Evolutionary conservation across 2,113 vertebrate genomes (phyloP).

Genomic region (Oreochromis aureus): DNA sequence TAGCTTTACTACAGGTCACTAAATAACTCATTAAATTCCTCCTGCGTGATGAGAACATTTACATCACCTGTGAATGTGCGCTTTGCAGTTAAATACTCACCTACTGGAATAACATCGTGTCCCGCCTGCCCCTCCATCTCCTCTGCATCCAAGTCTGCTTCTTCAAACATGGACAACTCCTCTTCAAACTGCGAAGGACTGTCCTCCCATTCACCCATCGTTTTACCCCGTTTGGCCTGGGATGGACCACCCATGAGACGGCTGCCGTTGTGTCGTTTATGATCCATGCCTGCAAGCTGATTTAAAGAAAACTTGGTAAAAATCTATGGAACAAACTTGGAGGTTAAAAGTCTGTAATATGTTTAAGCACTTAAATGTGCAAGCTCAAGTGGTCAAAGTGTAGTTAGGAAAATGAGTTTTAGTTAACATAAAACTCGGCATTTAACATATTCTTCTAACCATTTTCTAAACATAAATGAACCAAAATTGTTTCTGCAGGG

Average conservation of each 20-base stretch:
- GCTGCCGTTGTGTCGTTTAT: slow-evolving; percentile 64
- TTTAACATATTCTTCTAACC: neutral
- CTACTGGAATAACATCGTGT: slow-evolving; percentile 74
- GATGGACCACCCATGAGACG: slow-evolving; percentile 29
- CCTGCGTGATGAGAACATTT: neutral
- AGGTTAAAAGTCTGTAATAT: neutral
- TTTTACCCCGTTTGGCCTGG: slow-evolving; percentile 70
- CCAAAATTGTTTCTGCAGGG: neutral
- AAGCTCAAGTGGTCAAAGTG: neutral
- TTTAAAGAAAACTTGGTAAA: neutral
- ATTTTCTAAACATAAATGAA: neutral
- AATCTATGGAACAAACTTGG: neutral
- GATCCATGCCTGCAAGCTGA: slow-evolving; percentile 57
- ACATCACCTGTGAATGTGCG: neutral
- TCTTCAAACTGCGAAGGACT: slow-evolving; percentile 82
- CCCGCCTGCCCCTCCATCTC: slow-evolving; percentile 74
- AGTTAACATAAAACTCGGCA: neutral
- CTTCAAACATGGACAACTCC: slow-evolving; percentile 80
- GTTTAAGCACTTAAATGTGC: neutral
- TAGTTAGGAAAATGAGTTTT: neutral
- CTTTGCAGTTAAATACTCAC: slow-evolving; percentile 51
- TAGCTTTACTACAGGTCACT: neutral
- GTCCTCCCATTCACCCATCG: slow-evolving; percentile 75
- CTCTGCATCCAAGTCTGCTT: slow-evolving; percentile 76
- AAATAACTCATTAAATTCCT: neutral